Conservation (phyloP, 2,113 vertebrate genomes). For the Diadophis punctatus region DNA sequence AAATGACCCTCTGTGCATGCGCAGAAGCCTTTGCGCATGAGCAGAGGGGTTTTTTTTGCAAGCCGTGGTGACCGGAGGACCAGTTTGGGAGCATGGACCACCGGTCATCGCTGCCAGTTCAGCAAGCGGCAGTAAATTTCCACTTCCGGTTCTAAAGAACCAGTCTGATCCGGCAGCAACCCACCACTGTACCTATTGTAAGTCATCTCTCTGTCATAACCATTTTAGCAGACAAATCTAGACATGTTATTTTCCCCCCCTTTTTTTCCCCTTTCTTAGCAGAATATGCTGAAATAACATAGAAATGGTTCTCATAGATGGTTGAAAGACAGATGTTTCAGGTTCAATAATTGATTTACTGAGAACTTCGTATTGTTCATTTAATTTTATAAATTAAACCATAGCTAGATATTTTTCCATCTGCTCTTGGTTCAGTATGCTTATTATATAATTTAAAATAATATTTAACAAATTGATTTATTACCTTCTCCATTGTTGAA, state of each 20-base stretch:
- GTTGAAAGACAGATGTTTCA: neutral
- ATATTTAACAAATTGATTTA: neutral
- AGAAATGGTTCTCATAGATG: neutral
- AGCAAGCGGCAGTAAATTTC: no score
- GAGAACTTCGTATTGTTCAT: neutral
- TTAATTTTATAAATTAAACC: neutral
- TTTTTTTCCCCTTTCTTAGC: neutral
- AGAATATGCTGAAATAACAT: neutral
- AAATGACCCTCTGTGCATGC: no score
- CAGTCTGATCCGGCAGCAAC: no score
- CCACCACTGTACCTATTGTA: neutral
- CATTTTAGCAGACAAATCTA: neutral
- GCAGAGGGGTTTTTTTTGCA: no score
- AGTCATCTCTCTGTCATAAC: neutral
- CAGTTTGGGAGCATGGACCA: no score
- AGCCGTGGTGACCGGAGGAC: no score
- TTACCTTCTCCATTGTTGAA: neutral
- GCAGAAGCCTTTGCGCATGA: no score
- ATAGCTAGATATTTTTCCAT: neutral
- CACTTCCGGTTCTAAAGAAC: no score
- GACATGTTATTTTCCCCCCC: neutral
- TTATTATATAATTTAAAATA: neutral
- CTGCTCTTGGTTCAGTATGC: neutral
- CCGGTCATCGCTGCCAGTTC: no score
- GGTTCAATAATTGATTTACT: neutral